These are phyloP conservation scores for Pammene fasciana DNA, from an alignment of 2,888 invertebrate species.

Conservation along the genomic window DNA sequence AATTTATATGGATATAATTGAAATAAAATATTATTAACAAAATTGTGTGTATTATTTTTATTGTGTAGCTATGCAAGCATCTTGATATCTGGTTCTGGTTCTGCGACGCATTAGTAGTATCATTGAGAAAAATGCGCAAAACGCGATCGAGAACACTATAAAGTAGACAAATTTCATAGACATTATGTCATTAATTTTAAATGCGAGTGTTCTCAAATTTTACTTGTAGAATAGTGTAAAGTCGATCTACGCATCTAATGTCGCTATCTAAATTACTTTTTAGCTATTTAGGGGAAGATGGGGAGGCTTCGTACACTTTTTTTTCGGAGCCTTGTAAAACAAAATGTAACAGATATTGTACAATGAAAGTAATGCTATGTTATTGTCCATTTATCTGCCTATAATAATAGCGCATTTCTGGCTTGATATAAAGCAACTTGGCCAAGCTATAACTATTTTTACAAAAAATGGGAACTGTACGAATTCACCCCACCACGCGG, in stretches of 20 bases:
- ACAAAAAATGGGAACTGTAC: too few species aligned
- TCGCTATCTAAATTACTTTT: too few species aligned
- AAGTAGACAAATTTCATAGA: constrained; percentile 9
- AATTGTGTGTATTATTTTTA: constrained; percentile 51
- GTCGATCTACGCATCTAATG: not conserved
- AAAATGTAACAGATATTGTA: too few species aligned
- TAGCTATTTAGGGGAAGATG: too few species aligned
- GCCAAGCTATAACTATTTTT: too few species aligned
- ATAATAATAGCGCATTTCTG: too few species aligned
- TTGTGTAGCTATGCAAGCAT: constrained; percentile 30
- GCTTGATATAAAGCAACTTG: too few species aligned
- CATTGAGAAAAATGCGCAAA: constrained; percentile 4
- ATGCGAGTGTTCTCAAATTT: not conserved
- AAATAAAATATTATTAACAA: constrained; percentile 77
- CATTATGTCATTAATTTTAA: not conserved
- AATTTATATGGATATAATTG: constrained; percentile 70
- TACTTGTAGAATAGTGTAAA: not conserved
- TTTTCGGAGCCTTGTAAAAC: too few species aligned
- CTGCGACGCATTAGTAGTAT: not conserved
- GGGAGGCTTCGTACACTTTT: too few species aligned
- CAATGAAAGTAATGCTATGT: too few species aligned
- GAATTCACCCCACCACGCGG: too few species aligned
- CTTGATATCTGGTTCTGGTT: not conserved
- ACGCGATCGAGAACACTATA: constrained; percentile 3
- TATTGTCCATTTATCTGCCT: too few species aligned